Evolutionary conservation across 92 coral and sea anemone genomes (phyloP).

Genomic region (Hydrozoanthus gracilis): DNA sequence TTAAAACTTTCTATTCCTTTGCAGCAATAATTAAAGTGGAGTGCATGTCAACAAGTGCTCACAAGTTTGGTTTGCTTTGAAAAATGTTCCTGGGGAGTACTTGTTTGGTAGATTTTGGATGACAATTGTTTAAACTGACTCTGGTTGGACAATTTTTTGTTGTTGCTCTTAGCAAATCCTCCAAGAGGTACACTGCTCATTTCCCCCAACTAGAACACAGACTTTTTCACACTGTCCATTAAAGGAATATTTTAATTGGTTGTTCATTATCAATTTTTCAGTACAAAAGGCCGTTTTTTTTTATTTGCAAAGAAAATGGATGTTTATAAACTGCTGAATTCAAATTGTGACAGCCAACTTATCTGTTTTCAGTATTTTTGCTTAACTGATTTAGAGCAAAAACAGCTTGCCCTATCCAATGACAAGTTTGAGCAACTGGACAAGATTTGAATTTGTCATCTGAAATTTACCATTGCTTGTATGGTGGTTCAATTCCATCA

Average conservation of each 20-base stretch:
- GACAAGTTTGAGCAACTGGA: neutral
- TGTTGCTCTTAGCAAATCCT: no score
- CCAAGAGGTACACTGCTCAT: neutral
- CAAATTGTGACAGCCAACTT: no score
- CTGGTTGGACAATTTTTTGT: no score
- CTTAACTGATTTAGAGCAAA: neutral
- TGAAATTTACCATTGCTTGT: neutral
- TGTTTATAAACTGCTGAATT: no score
- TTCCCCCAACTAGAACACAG: no score
- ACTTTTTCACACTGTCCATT: no score
- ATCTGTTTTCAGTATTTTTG: neutral
- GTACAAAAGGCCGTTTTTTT: no score
- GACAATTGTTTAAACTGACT: neutral
- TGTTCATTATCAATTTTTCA: no score
- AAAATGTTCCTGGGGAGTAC: constrained; percentile 43
- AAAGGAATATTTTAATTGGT: no score
- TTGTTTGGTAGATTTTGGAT: neutral
- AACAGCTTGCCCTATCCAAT: neutral
- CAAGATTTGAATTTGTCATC: neutral
- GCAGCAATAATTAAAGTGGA: no score
- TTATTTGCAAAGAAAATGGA: no score
- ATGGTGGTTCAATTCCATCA: constrained; percentile 47
- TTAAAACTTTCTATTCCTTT: no score
- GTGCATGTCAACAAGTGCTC: neutral
- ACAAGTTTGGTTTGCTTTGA: constrained; percentile 25